These are phyloP conservation scores for Nipponacmea schrenckii DNA, from an alignment of 2,888 invertebrate species.

Conservation along the genomic window DNA sequence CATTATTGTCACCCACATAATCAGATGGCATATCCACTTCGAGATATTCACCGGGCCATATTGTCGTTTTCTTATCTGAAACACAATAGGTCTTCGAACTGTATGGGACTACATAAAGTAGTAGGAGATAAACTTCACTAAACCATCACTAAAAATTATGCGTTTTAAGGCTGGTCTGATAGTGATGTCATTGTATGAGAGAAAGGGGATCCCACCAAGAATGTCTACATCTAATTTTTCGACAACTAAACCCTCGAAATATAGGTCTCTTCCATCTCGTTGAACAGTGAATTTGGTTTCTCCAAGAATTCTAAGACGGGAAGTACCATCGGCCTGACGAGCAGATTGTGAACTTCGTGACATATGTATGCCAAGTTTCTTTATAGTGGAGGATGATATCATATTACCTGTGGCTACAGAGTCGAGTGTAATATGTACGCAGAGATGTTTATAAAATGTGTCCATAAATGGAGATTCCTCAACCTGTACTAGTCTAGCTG, in stretches of 20 bases:
- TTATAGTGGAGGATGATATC: slow-evolving; percentile 19
- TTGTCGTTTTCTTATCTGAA: slow-evolving; percentile 10
- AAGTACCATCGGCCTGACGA: slow-evolving; percentile 23
- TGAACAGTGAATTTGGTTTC: not conserved
- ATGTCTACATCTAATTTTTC: slow-evolving; percentile 25
- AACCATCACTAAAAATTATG: slow-evolving; percentile 23
- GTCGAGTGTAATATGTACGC: slow-evolving; percentile 10
- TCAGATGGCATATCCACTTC: slow-evolving; percentile 9
- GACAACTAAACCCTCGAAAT: slow-evolving; percentile 24
- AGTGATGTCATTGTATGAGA: no score
- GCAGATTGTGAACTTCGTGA: slow-evolving; percentile 15
- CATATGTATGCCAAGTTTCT: slow-evolving; percentile 11
- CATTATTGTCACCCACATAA: not conserved
- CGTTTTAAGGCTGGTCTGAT: not conserved
- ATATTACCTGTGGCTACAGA: slow-evolving; percentile 23
- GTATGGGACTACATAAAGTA: not conserved
- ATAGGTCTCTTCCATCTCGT: no score
- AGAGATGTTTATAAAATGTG: not conserved
- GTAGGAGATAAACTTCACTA: slow-evolving; percentile 11
- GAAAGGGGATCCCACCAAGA: slow-evolving; percentile 16
- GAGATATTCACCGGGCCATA: slow-evolving; percentile 27
- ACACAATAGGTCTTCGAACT: slow-evolving; percentile 21
- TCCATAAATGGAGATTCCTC: not conserved
- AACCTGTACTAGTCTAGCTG: not conserved
- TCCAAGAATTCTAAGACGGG: slow-evolving; percentile 20